Percentiles rank a stretch among this genome's conserved stretches.
Conservation (phyloP, 2,888 invertebrate genomes). For the Colostygia pectinataria region DNA sequence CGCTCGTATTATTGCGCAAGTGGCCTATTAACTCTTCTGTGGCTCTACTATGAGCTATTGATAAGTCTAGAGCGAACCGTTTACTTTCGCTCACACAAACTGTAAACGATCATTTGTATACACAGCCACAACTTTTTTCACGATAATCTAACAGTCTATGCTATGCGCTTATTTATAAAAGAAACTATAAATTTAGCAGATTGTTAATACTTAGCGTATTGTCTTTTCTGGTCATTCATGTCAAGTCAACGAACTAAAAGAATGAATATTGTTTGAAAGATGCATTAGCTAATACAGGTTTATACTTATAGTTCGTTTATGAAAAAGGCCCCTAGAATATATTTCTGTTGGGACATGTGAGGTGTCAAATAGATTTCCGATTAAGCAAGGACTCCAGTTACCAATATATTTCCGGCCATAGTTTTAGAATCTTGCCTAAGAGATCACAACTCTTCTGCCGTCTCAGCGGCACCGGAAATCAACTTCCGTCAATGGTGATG, state of each 20-base stretch:
- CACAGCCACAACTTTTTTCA: no score
- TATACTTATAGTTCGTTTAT: no score
- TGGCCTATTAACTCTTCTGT: slow-evolving; percentile 49
- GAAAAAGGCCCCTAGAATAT: no score
- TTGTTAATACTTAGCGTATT: no score
- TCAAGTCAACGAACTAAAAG: no score
- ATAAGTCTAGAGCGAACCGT: slow-evolving; percentile 22
- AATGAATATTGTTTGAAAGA: no score
- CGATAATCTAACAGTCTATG: no score
- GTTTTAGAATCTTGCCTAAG: background rate
- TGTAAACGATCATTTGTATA: slow-evolving; percentile 1
- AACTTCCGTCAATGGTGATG: slow-evolving; percentile 9
- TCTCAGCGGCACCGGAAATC: slow-evolving; percentile 5
- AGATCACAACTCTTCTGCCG: background rate
- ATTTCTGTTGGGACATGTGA: no score
- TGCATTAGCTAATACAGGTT: no score
- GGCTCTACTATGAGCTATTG: slow-evolving; percentile 43
- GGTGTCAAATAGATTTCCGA: background rate
- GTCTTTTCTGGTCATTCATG: no score
- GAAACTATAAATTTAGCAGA: no score
- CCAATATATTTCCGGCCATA: background rate
- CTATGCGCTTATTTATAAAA: no score
- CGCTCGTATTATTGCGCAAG: slow-evolving; percentile 55
- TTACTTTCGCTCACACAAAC: slow-evolving; percentile 21
- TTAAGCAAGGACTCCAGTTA: background rate